Base-by-base conservation (phyloP, 2,797 vertebrate genomes). In the Acipenser ruthenus region DNA sequence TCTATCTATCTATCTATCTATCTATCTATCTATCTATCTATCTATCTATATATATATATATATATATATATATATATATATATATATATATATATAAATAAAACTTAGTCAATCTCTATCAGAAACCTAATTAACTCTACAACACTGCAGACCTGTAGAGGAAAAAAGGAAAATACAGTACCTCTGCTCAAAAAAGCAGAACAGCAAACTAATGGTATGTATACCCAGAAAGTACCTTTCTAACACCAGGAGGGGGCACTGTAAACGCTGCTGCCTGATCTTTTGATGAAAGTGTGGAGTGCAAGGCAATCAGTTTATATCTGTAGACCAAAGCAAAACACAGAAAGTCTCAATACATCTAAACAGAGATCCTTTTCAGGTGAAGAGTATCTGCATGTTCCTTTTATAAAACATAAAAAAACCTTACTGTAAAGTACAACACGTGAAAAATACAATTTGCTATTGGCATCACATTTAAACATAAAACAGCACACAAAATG, bases 251-350 rank as follows among this genome's bases (percentile, higher is more conserved):
- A 73, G 95, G 93, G 50, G 94, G 95, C 74, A 96, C 68, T 72
- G 85, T 92, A 78, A 98, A 99, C 0, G 97, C 97, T 74, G 93
- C 79, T 69, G 93, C 90, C 79, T 99, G 96, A 73, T 99, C 96
- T 80, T 95, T 94, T 2, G 94, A 95, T 0, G 95, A 96, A 51
- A 99, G 91, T 49, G 95, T 92, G 0, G 96, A 99, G 84, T 99
- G 97, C n/a, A 99, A 90, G 49, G 94, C 91, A 72, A 98, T 91
- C 71, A 98, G 76, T 72, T 76, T 90, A 77, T 92, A 95, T 75
- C 97, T 98, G 70, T 70, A 79, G 79, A 59, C 70, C 71, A 72
- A 76, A 75, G 70, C 68, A 74, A 69, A 70, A 70, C 63, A 74
- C 68, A 73, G 68, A 71, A 69, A 65, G 73, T 8, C 2, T 49